Evolutionary conservation across 2,888 invertebrate species (phyloP).

Genomic region (Anarsia innoxiella): DNA sequence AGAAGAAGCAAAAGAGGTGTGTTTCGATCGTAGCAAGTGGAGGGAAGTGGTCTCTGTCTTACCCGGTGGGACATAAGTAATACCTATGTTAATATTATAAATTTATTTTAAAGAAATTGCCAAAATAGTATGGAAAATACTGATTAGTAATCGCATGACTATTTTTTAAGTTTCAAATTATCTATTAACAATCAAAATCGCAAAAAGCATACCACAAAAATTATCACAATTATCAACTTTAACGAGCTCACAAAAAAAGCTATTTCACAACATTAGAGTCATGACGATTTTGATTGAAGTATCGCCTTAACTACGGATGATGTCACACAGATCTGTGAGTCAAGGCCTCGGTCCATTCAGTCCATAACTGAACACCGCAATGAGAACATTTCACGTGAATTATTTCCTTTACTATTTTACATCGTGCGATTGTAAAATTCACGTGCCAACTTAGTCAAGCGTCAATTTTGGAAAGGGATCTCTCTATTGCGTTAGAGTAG

Average conservation of each 20-base stretch:
- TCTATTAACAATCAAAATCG: no score
- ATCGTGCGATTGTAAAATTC: constrained; percentile 50
- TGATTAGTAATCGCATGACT: no score
- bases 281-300: not conserved
- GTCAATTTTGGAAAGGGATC: constrained; percentile 5
- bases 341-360: constrained; percentile 25
- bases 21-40: no score
- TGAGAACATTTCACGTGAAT: constrained; percentile 48
- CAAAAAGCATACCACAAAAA: constrained; percentile 5
- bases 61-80: no score
- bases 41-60: no score
- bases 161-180: no score
- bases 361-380: constrained; percentile 49
- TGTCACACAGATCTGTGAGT: constrained; percentile 3
- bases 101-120: no score
- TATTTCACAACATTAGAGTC: constrained; percentile 24
- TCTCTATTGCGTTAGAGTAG: constrained; percentile 14
- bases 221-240: no score
- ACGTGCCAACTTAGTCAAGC: constrained; percentile 46
- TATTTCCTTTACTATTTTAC: constrained; percentile 36
- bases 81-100: no score
- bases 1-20: no score
- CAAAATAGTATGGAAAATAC: no score
- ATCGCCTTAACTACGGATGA: constrained; percentile 9
- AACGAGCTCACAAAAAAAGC: no score